Evolutionary conservation across 1,140 invertebrate species (phyloP).

Genomic region (Zophobas morio): DNA sequence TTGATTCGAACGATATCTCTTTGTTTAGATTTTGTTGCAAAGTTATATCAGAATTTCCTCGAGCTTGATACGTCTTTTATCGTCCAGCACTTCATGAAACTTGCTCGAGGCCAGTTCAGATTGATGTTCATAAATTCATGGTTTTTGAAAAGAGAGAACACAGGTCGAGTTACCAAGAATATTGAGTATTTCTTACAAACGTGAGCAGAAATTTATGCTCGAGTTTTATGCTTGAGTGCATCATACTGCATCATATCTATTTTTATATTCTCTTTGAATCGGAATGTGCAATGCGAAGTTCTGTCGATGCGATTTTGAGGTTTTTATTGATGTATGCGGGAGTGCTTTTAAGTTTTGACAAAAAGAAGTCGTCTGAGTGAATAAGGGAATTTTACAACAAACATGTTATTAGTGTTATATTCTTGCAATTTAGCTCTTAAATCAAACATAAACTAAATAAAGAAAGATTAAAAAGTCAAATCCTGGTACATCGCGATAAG

Average conservation of each 20-base stretch:
- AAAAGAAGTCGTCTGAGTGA: no score
- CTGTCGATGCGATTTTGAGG: no score
- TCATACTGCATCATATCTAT: slow-evolving; percentile 18
- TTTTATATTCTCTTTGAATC: slow-evolving; percentile 11
- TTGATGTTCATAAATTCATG: slow-evolving; percentile 31
- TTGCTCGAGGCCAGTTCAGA: slow-evolving; percentile 3
- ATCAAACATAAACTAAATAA: no score
- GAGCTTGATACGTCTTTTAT: slow-evolving; percentile 5
- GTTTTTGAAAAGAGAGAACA: slow-evolving; percentile 7
- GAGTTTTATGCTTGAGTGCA: slow-evolving; percentile 16
- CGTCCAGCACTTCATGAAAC: slow-evolving; percentile 12
- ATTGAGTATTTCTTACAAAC: slow-evolving; percentile 2
- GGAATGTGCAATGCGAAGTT: slow-evolving; percentile 1
- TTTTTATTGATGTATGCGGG: no score
- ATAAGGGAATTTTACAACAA: no score
- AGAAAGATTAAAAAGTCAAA: no score
- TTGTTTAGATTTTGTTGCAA: not conserved
- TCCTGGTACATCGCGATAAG: no score
- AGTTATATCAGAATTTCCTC: slow-evolving; percentile 4
- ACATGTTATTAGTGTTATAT: no score
- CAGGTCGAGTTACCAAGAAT: slow-evolving; percentile 6
- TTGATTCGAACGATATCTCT: no score
- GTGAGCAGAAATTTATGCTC: slow-evolving; percentile 24
- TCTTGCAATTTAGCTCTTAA: no score
- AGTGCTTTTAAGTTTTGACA: no score